Percentiles rank a stretch among this genome's conserved stretches.
Conservation (phyloP, 2,888 invertebrate genomes). For the Ariolimax columbianus region DNA sequence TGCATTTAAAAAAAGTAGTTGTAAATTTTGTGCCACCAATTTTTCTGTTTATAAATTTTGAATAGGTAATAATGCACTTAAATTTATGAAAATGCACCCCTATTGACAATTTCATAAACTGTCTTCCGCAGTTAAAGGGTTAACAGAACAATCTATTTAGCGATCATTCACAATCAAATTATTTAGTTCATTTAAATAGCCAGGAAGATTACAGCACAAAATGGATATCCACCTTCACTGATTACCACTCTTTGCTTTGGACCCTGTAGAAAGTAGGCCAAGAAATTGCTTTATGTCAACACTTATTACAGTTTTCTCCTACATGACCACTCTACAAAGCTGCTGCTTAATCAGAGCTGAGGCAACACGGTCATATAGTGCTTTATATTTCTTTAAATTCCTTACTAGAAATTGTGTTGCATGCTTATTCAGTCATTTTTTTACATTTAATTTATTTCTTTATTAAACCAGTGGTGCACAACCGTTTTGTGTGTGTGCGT, state of each 20-base stretch:
- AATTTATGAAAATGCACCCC: no score
- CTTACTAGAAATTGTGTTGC: neutral
- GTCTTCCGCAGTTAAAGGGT: neutral
- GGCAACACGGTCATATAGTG: neutral
- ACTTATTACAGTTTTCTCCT: neutral
- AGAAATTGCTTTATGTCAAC: conserved; percentile 1
- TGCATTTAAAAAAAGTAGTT: no score
- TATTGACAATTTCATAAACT: no score
- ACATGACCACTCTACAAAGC: conserved; percentile 68
- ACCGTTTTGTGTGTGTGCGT: no score
- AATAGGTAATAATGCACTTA: no score
- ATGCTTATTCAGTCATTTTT: neutral
- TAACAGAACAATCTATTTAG: neutral
- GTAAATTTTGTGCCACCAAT: no score
- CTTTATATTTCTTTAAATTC: neutral
- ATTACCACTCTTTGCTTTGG: conserved; percentile 29
- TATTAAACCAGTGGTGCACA: neutral
- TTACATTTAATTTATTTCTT: neutral
- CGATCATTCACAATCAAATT: neutral
- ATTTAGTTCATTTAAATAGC: neutral
- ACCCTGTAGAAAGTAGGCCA: conserved; percentile 7
- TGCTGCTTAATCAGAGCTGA: conserved; percentile 26
- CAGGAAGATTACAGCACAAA: neutral
- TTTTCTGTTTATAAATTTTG: no score
- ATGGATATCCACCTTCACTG: neutral